Evolutionary conservation across 2,113 vertebrate genomes (phyloP).

Genomic region (Dasypus novemcinctus): DNA sequence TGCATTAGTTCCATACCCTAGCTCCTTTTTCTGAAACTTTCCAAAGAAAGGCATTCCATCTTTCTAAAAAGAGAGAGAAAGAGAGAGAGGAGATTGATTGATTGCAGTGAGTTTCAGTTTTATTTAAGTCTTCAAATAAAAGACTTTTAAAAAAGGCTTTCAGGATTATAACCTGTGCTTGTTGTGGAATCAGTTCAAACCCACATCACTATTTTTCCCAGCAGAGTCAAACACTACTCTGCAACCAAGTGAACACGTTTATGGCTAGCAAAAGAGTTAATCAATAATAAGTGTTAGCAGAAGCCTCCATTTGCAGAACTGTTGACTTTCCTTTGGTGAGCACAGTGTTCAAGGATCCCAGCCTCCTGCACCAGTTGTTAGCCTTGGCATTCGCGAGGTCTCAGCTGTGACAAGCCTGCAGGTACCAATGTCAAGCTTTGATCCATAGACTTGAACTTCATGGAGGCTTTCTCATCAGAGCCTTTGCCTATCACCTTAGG

Average conservation of each 20-base stretch:
- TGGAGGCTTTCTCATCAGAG: slow-evolving; percentile 4
- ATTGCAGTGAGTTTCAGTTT: neutral
- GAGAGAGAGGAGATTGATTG: no score
- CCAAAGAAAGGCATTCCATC: neutral
- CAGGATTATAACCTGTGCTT: neutral
- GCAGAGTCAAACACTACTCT: neutral
- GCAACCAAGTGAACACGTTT: neutral
- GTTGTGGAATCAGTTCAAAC: neutral
- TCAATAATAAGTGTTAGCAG: neutral
- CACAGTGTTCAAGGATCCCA: neutral
- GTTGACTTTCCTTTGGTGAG: neutral
- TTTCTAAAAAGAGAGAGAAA: neutral
- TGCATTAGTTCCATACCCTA: neutral
- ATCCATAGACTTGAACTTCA: neutral
- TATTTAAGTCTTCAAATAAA: slow-evolving; percentile 1
- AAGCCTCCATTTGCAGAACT: neutral
- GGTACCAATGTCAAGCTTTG: neutral
- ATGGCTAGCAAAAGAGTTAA: neutral
- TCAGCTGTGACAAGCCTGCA: neutral
- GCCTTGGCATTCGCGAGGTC: neutral
- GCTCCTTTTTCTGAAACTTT: neutral
- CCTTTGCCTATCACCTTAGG: neutral
- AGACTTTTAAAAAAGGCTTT: neutral
- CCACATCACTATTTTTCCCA: neutral
- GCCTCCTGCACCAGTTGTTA: neutral